phyloP scores from a whole-genome alignment of 2,113 vertebrate species.

The Cyanistes caeruleus region DNA sequence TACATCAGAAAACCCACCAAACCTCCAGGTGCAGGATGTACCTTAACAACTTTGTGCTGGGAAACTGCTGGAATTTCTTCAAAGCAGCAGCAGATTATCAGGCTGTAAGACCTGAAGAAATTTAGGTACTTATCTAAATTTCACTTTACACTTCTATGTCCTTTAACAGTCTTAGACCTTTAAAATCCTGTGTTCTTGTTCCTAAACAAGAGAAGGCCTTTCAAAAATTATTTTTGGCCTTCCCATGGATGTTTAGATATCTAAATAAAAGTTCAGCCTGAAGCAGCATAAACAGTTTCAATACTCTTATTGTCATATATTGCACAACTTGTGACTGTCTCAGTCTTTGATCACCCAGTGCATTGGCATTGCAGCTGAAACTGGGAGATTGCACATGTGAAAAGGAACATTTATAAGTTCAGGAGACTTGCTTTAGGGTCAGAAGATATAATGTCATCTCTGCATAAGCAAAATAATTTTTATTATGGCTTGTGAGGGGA shows the following conservation, averaged over 20 bases:
- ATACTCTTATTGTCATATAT: not conserved
- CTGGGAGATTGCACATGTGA: fast-evolving
- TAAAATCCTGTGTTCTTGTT: not conserved
- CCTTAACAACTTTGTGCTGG: not conserved
- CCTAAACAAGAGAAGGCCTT: not conserved
- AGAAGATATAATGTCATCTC: not conserved
- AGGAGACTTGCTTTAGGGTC: not conserved
- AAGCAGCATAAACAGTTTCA: not conserved
- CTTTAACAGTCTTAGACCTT: not conserved
- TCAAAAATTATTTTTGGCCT: not conserved
- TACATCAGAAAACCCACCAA: not conserved
- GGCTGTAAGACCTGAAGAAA: not conserved
- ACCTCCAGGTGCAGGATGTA: not conserved
- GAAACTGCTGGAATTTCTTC: not conserved
- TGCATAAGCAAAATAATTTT: not conserved
- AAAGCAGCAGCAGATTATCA: not conserved
- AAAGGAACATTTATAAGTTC: not conserved
- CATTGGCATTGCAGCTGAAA: not conserved
- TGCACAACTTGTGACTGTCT: not conserved
- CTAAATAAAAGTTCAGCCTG: not conserved
- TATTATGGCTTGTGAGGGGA: not conserved
- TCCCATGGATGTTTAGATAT: not conserved
- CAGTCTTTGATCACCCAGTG: not conserved
- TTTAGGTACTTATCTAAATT: not conserved
- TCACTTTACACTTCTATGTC: not conserved